Evolutionary conservation across 2,113 vertebrate genomes (phyloP).

Genomic region (Engystomops pustulosus): DNA sequence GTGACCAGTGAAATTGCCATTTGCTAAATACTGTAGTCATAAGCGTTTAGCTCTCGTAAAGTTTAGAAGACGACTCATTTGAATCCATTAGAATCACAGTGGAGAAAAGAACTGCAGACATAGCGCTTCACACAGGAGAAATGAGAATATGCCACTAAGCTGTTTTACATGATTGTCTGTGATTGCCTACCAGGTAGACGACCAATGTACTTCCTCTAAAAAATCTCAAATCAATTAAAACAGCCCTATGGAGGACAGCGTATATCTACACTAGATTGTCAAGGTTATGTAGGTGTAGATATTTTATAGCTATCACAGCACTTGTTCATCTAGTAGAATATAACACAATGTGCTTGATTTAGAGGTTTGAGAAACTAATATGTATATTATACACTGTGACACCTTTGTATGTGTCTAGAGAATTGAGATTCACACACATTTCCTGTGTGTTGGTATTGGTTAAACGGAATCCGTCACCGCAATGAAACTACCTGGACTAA

Average conservation of each 20-base stretch:
- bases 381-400: neutral
- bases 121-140: constrained; percentile 8
- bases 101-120: constrained; percentile 15
- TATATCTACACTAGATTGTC: neutral
- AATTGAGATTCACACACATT: neutral
- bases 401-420: neutral
- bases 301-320: neutral
- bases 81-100: constrained; percentile 38
- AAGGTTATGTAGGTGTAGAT: neutral
- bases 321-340: neutral
- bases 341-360: neutral
- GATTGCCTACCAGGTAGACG: constrained; percentile 36
- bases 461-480: no score
- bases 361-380: neutral
- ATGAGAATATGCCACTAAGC: constrained; percentile 40
- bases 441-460: neutral
- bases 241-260: neutral
- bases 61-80: constrained; percentile 28
- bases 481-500: no score
- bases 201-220: constrained; percentile 9
- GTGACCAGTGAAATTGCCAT: neutral
- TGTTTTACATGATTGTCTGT: constrained; percentile 34
- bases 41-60: constrained; percentile 2
- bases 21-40: neutral
- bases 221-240: constrained; percentile 29